Evolutionary conservation across 2,888 invertebrate species (phyloP).

Genomic region (Quadroppia sp.): DNA sequence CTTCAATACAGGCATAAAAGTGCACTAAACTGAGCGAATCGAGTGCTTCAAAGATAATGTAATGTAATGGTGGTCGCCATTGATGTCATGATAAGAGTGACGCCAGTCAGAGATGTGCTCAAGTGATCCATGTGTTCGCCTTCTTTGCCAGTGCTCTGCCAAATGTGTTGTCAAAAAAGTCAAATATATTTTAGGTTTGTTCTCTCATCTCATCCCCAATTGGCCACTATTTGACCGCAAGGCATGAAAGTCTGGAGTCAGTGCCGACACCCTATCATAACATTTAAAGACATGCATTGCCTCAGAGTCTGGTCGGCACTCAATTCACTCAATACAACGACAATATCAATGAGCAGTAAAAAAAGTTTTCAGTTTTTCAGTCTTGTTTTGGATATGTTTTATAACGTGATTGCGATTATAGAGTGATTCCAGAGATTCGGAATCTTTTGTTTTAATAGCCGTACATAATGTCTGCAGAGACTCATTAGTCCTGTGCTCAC

Average conservation of each 20-base stretch:
- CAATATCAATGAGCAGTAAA: conserved; percentile 31
- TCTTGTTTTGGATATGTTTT: conserved; percentile 21
- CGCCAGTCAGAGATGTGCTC: conserved; percentile 23
- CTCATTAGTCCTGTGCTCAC: conserved; percentile 2
- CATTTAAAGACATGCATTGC: conserved; percentile 28
- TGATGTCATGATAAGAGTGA: conserved; percentile 32
- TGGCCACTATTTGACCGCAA: conserved; percentile 36
- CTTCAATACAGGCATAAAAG: conserved; percentile 10
- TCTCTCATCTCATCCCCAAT: conserved; percentile 14
- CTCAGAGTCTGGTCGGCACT: neutral
- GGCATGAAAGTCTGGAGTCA: conserved; percentile 35
- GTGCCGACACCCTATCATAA: conserved; percentile 35
- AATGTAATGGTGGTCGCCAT: conserved; percentile 33
- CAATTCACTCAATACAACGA: neutral
- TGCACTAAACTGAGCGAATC: conserved; percentile 28
- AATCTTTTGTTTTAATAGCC: conserved; percentile 34
- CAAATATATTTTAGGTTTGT: neutral
- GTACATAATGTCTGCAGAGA: conserved; percentile 13
- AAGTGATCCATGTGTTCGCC: conserved; percentile 18
- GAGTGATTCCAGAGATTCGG: conserved; percentile 3
- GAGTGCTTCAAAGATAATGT: conserved; percentile 12
- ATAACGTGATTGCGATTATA: conserved; percentile 30
- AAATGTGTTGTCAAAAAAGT: neutral
- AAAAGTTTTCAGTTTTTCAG: conserved; percentile 17
- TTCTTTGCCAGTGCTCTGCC: neutral